These are phyloP conservation scores for Drosophila teissieri DNA, from an alignment of 1,140 invertebrate genomes.

Conservation along the genomic window DNA sequence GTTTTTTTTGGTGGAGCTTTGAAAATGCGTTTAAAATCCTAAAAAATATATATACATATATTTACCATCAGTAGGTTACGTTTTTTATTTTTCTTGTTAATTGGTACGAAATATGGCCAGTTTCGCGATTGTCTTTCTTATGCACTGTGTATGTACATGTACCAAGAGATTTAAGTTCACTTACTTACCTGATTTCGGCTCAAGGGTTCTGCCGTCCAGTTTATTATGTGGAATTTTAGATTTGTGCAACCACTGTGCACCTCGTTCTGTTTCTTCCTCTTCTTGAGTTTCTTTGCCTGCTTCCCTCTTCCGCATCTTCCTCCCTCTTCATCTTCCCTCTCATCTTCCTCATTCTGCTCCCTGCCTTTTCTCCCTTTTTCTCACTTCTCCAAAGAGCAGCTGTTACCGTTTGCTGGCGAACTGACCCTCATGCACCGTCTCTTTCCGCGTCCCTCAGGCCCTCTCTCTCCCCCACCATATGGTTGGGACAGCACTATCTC, in stretches of 20 bases:
- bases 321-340: background rate
- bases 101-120: background rate
- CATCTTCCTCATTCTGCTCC: conserved; percentile 1
- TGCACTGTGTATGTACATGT: conserved; percentile 1
- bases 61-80: no score
- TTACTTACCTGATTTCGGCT: conserved; percentile 7
- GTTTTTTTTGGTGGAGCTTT: background rate
- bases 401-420: conserved; percentile 35
- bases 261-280: background rate
- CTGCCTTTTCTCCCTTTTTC: conserved; percentile 18
- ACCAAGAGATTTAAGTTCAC: background rate
- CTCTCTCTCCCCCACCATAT: conserved; percentile 2
- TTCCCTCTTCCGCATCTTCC: conserved; percentile 12
- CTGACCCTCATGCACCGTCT: conserved; percentile 28
- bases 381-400: conserved; percentile 33
- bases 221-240: background rate
- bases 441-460: conserved; percentile 7
- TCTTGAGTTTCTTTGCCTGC: background rate
- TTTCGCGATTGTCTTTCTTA: background rate
- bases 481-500: conserved; percentile 11
- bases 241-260: conserved; percentile 26
- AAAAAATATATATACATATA: no score
- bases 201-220: background rate
- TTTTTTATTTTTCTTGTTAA: no score
- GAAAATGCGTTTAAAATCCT: background rate